A percentile compares a stretch with the other conserved stretches of the same genome.
These are phyloP conservation scores for Centropyge bicolor DNA, from an alignment of 2,797 vertebrate species.

Conservation along the genomic window DNA sequence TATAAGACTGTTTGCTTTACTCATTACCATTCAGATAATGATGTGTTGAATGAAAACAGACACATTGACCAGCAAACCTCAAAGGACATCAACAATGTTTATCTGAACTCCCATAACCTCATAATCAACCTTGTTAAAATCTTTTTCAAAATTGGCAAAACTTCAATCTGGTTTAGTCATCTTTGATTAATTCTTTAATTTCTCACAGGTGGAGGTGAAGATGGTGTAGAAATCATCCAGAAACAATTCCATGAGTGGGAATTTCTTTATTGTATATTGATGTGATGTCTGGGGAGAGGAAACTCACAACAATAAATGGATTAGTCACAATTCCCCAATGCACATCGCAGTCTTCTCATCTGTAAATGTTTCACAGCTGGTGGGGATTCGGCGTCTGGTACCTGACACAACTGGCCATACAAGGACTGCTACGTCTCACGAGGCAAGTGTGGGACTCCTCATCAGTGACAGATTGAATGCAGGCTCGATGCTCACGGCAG, in stretches of 20 bases:
- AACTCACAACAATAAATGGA: not conserved
- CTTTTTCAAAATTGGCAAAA: not conserved
- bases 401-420: slow-evolving; percentile 49
- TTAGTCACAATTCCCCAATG: not conserved
- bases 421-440: slow-evolving; percentile 43
- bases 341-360: not conserved
- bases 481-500: slow-evolving; percentile 5
- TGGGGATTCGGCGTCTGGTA: slow-evolving; percentile 9
- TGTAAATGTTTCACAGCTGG: slow-evolving; percentile 36
- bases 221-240: not conserved
- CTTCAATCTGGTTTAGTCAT: not conserved
- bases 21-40: slow-evolving; percentile 16
- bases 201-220: not conserved
- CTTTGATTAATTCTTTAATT: not conserved
- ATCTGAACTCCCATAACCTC: not conserved
- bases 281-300: not conserved
- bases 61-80: not conserved
- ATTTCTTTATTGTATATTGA: not conserved
- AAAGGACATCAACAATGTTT: not conserved
- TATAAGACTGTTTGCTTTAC: slow-evolving; percentile 6
- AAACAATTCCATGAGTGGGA: not conserved
- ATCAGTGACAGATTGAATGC: slow-evolving; percentile 17
- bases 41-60: not conserved
- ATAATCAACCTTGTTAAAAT: not conserved
- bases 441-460: slow-evolving; percentile 13